Evolutionary conservation across 1,140 invertebrate species (phyloP).

Genomic region (Proales similis): DNA sequence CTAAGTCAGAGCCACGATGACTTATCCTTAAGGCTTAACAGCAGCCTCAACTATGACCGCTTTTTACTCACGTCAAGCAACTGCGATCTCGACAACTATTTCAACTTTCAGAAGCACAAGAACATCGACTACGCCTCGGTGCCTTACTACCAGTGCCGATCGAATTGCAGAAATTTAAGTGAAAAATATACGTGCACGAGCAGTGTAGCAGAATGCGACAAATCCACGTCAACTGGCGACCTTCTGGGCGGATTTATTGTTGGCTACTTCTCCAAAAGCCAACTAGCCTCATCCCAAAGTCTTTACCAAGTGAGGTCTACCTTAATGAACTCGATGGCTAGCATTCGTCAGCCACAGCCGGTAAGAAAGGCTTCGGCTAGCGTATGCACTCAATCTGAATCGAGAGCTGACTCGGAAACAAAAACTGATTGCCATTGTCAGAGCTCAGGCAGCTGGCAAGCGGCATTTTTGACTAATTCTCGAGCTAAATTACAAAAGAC

Average conservation of each 20-base stretch:
- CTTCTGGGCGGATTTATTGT: not conserved
- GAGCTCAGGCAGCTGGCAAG: no score
- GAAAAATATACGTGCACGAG: not conserved
- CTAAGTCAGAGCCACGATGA: slow-evolving; percentile 31
- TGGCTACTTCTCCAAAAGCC: slow-evolving; percentile 10
- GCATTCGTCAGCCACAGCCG: no score
- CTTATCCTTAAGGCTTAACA: no score
- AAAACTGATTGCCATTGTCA: no score
- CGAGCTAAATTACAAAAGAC: no score
- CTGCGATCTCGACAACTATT: slow-evolving; percentile 24
- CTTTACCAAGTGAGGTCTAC: no score
- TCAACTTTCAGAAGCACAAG: not conserved
- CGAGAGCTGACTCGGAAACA: no score
- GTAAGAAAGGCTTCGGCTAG: no score
- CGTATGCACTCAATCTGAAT: no score
- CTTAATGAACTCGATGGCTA: no score
- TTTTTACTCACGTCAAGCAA: not conserved
- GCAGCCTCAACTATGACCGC: no score
- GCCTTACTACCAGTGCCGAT: slow-evolving; percentile 30
- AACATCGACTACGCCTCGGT: slow-evolving; percentile 28
- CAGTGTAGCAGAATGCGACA: not conserved
- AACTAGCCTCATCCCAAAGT: slow-evolving; percentile 23
- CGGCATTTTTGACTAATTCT: no score
- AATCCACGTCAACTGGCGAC: slow-evolving; percentile 35
- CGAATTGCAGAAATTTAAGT: not conserved